These are phyloP conservation scores for Lissonota sp. DNA, from an alignment of 2,888 invertebrate species.

Conservation along the genomic window DNA sequence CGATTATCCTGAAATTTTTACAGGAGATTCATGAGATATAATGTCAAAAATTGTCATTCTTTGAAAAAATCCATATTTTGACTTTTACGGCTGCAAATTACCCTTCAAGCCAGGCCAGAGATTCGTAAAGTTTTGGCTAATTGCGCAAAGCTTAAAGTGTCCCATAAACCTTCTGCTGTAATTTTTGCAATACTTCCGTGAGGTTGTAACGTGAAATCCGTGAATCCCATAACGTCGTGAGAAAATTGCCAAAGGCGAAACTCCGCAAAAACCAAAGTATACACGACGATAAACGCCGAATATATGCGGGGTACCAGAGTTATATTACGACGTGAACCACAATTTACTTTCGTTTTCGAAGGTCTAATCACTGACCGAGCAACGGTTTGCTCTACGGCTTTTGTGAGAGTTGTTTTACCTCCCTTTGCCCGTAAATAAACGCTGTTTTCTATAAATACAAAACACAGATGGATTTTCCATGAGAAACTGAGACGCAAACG, in stretches of 20 bases:
- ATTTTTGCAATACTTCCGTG: background rate
- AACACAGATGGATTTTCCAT: conserved; percentile 39
- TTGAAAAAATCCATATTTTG: too few relatives aligned
- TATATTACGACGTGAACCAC: conserved; percentile 45
- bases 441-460: conserved; percentile 12
- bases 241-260: conserved; percentile 54
- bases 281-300: conserved; percentile 34
- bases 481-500: background rate
- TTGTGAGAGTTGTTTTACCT: conserved; percentile 25
- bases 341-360: conserved; percentile 74
- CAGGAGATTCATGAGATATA: too few relatives aligned
- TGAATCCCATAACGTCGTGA: conserved; percentile 66
- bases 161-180: background rate
- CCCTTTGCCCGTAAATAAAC: conserved; percentile 33
- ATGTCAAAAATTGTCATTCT: too few relatives aligned
- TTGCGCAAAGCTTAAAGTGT: too few relatives aligned
- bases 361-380: conserved; percentile 66
- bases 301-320: conserved; percentile 24
- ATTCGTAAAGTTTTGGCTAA: too few relatives aligned
- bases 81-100: too few relatives aligned
- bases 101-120: too few relatives aligned
- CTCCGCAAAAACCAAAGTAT: conserved; percentile 4
- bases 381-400: conserved; percentile 49
- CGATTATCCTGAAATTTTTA: too few relatives aligned
- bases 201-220: background rate